These are phyloP conservation scores for Harlomillsia oculata DNA, from an alignment of 1,140 invertebrate species.

Conservation along the genomic window DNA sequence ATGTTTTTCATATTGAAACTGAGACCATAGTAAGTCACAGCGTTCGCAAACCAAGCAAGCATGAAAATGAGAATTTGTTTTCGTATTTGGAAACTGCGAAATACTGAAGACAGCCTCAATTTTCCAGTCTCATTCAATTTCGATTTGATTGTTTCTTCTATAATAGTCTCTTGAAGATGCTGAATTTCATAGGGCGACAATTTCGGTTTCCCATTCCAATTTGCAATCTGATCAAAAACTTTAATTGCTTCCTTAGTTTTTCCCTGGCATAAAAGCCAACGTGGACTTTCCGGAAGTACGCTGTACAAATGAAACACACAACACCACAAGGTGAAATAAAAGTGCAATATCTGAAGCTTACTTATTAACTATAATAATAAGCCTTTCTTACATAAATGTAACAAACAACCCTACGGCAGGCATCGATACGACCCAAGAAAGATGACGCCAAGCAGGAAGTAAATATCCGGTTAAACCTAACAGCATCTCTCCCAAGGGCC, in stretches of 20 bases:
- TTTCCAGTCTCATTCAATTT: background rate
- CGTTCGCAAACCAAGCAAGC: conserved; percentile 11
- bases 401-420: conserved; percentile 22
- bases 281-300: conserved; percentile 25
- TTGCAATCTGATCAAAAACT: conserved; percentile 19
- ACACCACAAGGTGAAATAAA: background rate
- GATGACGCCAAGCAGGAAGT: conserved; percentile 24
- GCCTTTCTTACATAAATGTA: conserved; percentile 16
- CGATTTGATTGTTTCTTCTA: background rate
- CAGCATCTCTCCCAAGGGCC: conserved; percentile 32
- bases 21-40: conserved; percentile 13
- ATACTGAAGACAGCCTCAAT: background rate
- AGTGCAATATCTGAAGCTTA: background rate
- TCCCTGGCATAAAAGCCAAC: conserved; percentile 23
- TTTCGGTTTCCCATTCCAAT: conserved; percentile 12
- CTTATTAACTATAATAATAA: background rate
- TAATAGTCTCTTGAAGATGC: conserved; percentile 13
- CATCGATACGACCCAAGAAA: conserved; percentile 6
- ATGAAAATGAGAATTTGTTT: conserved; percentile 3
- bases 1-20: conserved; percentile 22
- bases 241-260: conserved; percentile 13
- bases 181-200: background rate
- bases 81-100: background rate
- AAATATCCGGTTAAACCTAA: conserved; percentile 27
- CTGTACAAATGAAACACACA: conserved; percentile 2